phyloP scores from a whole-genome alignment of 37 sponge, comb jelly and placozoan species.

The Sycon ciliatum region DNA sequence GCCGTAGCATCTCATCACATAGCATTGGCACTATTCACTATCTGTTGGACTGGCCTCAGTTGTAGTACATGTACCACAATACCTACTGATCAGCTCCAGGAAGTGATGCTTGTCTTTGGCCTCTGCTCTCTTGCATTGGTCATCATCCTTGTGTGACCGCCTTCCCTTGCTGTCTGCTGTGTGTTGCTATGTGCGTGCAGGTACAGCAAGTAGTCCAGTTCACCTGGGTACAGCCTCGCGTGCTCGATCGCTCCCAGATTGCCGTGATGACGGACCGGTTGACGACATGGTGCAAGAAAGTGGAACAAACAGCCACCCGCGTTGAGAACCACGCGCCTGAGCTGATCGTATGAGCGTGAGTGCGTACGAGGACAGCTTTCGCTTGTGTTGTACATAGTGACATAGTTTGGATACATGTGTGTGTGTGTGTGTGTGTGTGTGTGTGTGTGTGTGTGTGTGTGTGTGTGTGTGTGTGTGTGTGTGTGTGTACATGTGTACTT shows the following conservation, averaged over 20 bases:
- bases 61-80: not conserved
- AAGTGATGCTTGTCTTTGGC: not conserved
- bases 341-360: too few relatives aligned
- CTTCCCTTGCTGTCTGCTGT: not conserved
- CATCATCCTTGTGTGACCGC: not conserved
- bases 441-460: too few relatives aligned
- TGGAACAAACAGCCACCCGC: conserved; percentile 38
- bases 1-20: too few relatives aligned
- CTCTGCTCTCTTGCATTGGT: not conserved
- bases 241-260: conserved; percentile 65
- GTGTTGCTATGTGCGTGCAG: conserved; percentile 29
- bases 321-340: conserved; percentile 53
- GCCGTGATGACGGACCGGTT: conserved; percentile 25
- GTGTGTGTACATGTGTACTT: too few relatives aligned
- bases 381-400: too few relatives aligned
- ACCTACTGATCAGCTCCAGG: not conserved
- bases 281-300: conserved; percentile 42
- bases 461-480: too few relatives aligned
- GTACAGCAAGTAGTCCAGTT: conserved; percentile 57
- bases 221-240: conserved; percentile 91
- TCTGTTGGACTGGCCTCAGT: too few relatives aligned
- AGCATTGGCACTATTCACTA: too few relatives aligned
- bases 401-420: too few relatives aligned
- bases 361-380: too few relatives aligned
- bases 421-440: too few relatives aligned